Evolutionary conservation across 2,888 invertebrate species (phyloP).

Genomic region (Automeris io): DNA sequence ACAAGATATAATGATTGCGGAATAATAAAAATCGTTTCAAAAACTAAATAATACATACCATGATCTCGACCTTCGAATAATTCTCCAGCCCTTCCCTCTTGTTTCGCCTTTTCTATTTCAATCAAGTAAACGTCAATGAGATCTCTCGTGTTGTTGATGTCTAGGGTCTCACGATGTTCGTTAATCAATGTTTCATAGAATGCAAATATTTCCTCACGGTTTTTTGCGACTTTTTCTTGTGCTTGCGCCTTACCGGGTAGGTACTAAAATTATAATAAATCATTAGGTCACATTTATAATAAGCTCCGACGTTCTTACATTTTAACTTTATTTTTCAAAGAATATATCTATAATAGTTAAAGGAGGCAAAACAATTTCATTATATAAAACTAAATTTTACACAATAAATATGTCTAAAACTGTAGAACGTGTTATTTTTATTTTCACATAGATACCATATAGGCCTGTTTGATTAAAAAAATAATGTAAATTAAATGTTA

Average conservation of each 20-base stretch:
- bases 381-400: too few species aligned
- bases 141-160: constrained; percentile 86
- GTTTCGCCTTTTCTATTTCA: constrained; percentile 89
- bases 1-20: neutral
- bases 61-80: constrained; percentile 92
- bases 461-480: too few species aligned
- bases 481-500: too few species aligned
- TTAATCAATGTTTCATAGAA: constrained; percentile 91
- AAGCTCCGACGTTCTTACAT: too few species aligned
- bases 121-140: constrained; percentile 90
- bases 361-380: too few species aligned
- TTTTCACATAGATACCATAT: too few species aligned
- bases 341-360: too few species aligned
- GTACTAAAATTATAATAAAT: constrained; percentile 50
- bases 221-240: constrained; percentile 79
- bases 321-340: too few species aligned
- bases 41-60: constrained; percentile 73
- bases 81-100: constrained; percentile 83
- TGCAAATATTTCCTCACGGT: constrained; percentile 89
- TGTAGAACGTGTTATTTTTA: too few species aligned
- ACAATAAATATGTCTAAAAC: too few species aligned
- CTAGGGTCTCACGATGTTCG: constrained; percentile 86
- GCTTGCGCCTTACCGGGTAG: constrained; percentile 79
- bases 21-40: neutral
- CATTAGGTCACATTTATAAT: too few species aligned